Conservation (phyloP, 2,888 invertebrate genomes). For the Rhaphigaster nebulosa region DNA sequence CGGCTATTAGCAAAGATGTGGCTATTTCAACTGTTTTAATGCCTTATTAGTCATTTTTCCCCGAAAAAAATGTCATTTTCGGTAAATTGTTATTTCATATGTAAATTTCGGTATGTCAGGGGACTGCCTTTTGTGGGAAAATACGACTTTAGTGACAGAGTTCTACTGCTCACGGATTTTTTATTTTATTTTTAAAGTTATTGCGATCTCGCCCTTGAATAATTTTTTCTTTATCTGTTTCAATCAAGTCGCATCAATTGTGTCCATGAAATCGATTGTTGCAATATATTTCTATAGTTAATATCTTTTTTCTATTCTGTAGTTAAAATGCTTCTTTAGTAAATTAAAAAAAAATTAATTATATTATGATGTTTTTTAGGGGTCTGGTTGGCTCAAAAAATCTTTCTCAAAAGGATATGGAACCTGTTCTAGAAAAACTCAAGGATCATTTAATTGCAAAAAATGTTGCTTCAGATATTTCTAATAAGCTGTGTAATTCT, state of each 20-base stretch:
- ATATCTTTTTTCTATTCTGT: not conserved
- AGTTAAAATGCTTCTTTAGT: conserved; percentile 40
- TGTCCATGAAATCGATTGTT: not conserved
- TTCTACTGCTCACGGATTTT: too few relatives aligned
- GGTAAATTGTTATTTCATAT: too few relatives aligned
- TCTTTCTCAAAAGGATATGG: conserved; percentile 83
- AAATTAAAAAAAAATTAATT: not conserved
- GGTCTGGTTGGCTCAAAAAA: conserved; percentile 92
- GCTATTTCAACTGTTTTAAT: too few relatives aligned
- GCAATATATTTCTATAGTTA: not conserved
- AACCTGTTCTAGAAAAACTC: conserved; percentile 91
- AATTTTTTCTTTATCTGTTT: not conserved
- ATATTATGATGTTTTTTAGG: conserved; percentile 67
- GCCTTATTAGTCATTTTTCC: too few relatives aligned
- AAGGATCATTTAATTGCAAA: conserved; percentile 96
- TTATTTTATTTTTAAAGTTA: not conserved
- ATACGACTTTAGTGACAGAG: too few relatives aligned
- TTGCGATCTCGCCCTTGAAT: not conserved
- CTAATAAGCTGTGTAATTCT: conserved; percentile 93
- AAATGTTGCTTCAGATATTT: conserved; percentile 97
- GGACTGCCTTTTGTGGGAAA: too few relatives aligned
- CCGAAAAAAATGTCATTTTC: too few relatives aligned
- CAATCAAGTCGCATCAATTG: not conserved
- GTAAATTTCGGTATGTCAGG: too few relatives aligned
- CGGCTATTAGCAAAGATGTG: too few relatives aligned